A percentile compares a stretch with the other conserved stretches of the same genome.
Evolutionary conservation across 1,140 invertebrate species (phyloP).

Genomic region (Mya arenaria): DNA sequence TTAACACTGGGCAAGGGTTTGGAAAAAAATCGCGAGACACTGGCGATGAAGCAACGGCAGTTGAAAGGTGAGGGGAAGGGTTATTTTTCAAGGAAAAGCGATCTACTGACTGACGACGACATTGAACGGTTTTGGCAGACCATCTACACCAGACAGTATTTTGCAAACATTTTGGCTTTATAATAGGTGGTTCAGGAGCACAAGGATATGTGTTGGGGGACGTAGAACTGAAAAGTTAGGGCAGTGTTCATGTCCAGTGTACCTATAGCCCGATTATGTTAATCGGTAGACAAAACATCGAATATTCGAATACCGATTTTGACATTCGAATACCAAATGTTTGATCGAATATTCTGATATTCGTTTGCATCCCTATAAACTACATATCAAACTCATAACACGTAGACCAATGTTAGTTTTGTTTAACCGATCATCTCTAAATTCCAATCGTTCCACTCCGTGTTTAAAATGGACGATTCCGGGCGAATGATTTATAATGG

Average conservation of each 20-base stretch:
- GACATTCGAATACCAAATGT: too few species aligned
- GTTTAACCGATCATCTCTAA: too few species aligned
- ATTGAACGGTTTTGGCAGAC: neutral
- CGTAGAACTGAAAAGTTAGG: neutral
- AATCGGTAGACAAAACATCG: neutral
- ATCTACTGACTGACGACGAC: neutral
- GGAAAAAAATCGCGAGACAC: neutral
- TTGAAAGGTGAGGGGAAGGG: too few species aligned
- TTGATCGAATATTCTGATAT: neutral
- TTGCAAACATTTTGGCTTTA: conserved; percentile 6
- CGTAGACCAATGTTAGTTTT: too few species aligned
- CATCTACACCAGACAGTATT: neutral
- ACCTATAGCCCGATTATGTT: neutral
- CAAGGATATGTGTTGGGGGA: conserved; percentile 17
- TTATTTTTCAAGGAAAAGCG: neutral
- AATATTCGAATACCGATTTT: conserved; percentile 3
- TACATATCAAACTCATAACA: neutral
- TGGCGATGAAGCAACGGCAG: neutral
- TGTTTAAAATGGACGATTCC: too few species aligned
- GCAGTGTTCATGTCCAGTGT: neutral
- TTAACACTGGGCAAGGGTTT: neutral
- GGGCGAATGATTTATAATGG: too few species aligned
- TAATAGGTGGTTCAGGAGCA: neutral
- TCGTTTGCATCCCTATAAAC: neutral
- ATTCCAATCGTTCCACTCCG: too few species aligned